These are phyloP conservation scores for Sceloporus undulatus DNA, from an alignment of 2,113 vertebrate genomes.

Conservation along the genomic window DNA sequence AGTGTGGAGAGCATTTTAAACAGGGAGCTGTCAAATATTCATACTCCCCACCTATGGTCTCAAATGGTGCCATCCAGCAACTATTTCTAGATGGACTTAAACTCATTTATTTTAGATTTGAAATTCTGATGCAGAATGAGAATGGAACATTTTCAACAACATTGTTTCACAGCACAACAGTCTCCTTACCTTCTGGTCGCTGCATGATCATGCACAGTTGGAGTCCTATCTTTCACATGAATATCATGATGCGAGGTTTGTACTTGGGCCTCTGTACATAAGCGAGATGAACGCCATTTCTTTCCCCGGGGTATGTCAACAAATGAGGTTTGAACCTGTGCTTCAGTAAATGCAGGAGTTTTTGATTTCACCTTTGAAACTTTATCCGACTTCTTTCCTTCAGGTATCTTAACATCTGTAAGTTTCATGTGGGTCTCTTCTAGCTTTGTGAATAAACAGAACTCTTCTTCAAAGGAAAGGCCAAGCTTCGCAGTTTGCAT, in stretches of 20 bases:
- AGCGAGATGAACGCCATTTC: conserved; percentile 3
- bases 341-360: conserved; percentile 11
- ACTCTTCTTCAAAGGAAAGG: neutral
- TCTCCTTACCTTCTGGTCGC: neutral
- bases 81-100: neutral
- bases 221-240: conserved; percentile 18
- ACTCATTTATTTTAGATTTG: neutral
- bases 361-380: conserved; percentile 1
- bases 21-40: neutral
- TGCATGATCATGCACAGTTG: neutral
- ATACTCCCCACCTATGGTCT: neutral
- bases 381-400: neutral
- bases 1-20: neutral
- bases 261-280: conserved; percentile 12
- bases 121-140: neutral
- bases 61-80: neutral
- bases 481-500: neutral
- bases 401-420: neutral
- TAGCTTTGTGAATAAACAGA: conserved; percentile 13
- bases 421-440: neutral
- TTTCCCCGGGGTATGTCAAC: neutral
- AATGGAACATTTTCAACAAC: neutral
- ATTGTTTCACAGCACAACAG: neutral
- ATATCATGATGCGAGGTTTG: neutral
- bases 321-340: conserved; percentile 27